Base-by-base conservation (phyloP, 2,113 vertebrate species). In the Seriola aureovittata region DNA sequence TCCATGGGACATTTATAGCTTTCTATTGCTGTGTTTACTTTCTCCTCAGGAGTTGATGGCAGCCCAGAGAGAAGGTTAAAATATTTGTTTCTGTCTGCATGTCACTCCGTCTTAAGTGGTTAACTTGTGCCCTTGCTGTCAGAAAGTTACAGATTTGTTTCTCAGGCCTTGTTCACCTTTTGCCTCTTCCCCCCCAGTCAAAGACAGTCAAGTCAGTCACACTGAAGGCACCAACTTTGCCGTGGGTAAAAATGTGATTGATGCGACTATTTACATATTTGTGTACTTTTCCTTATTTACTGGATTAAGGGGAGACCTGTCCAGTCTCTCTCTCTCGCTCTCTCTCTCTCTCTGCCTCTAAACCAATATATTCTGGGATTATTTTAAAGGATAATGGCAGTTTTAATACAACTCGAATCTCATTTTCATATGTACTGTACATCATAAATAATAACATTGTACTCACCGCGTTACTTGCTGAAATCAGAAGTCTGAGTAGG, bases 1-100 rank as follows among this genome's bases (percentile, higher is more conserved):
- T 89, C 84, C 11, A 11, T 29, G 29, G 85, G 88, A 78, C 64
- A 25, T 67, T 42, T 79, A 84, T 76, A 32, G 71, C 36, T 85
- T 84, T 88, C 54, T 55, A 76, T 23, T 62, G 46, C 72, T 69
- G 65, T 88, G 83, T 88, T 86, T 85, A 75, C 68, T 75, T 84
- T 91, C 84, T 78, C 80, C 59, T 84, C 84, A 62, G 86, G 71
- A 78, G 74, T 8, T 77, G 78, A 88, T 83, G 77, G 78, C 59
- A 34, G 57, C 79, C 29, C 23, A 52, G 57, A 77, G 78, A 74
- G 81, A 59, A 80, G 79, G 84, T 87, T 74, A 48, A 78, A 74
- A 23, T 34, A 66, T 78, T 72, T 80, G 75, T 80, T 80, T 85
- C 42, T 74, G 78, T 84, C 84, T 68, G 50, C 29, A 34, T 80